Base-by-base conservation (phyloP, 92 coral and sea anemone genomes). In the Ricordea florida region DNA sequence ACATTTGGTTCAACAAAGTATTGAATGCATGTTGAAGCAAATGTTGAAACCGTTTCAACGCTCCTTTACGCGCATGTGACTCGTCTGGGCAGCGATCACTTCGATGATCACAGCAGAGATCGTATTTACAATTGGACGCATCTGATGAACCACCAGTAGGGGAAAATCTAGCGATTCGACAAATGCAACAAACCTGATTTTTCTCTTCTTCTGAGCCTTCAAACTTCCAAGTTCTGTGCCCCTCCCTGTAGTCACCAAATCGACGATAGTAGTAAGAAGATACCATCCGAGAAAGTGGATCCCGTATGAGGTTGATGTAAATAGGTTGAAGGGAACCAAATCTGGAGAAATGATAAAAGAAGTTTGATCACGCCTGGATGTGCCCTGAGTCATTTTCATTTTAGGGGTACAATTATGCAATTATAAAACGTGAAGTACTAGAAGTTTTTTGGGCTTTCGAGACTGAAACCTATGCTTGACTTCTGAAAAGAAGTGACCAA, bases 271-370 rank as follows among this genome's bases (percentile, higher is more conserved):
- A 89, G 51, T 81, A 94, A 7, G 76, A 42, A 16, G 98, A 92
- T 11, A 94, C 96, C 20, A 93, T 34, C 3, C 98, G 93, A 22
- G 89, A 71, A 4, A 92, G 32, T 0, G 98, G 98, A 65, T 94
- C 98, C 50, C 98, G 69, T 61, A 94, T 92, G 13, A 94, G 70
- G 75, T 94, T 94, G 6, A 94, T 85, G 48, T 94, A 72, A 28
- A 72, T 76, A 11, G 97, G 97, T 15, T 80, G 87, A 5, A 83
- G 70, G n/a, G 83, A 66, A 17, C 91, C 84, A 80, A 87, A 84
- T 56, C 98, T 94, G 52, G 47, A 82, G 44, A 15, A 36, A 24
- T n/a, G 24, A 23, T 41, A 21, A 36, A 18, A n/a, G 36, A 46
- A 55, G 1, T 41, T n/a, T n/a, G n/a, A n/a, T n/a, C n/a, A n/a